phyloP scores from a whole-genome alignment of 2,888 invertebrate species.

The Epinotia brunnichana region DNA sequence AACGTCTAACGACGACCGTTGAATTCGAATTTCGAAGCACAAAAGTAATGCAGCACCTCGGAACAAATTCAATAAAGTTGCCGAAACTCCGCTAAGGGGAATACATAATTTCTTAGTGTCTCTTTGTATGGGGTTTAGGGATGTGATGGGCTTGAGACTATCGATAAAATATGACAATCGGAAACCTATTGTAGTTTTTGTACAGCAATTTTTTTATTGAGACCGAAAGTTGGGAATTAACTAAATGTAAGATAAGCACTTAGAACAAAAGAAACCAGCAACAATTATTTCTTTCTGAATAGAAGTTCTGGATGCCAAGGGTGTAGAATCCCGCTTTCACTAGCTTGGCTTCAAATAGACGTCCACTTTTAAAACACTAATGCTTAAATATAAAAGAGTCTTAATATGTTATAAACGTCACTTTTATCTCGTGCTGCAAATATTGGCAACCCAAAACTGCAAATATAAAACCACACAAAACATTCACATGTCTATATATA shows the following conservation, averaged over 20 bases:
- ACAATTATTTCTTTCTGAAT: no score
- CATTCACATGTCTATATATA: no score
- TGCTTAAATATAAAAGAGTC: no score
- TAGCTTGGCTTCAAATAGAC: background rate
- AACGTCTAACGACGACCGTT: conserved; percentile 49
- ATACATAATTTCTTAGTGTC: conserved; percentile 83
- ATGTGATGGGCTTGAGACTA: conserved; percentile 46
- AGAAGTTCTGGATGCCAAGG: background rate
- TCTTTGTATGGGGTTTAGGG: conserved; percentile 74
- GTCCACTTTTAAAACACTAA: background rate
- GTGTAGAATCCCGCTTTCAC: background rate
- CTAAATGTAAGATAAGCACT: no score
- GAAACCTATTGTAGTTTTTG: background rate
- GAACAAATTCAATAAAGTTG: conserved; percentile 83
- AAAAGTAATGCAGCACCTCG: conserved; percentile 78
- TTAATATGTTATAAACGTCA: background rate
- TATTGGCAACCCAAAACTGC: no score
- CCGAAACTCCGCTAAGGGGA: conserved; percentile 80
- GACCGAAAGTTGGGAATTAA: no score
- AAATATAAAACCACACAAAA: no score
- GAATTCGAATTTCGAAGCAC: conserved; percentile 75
- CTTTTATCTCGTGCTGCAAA: no score
- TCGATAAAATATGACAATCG: conserved; percentile 33
- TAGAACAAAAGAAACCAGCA: no score
- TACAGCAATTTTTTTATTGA: no score